Evolutionary conservation across 2,113 vertebrate species (phyloP).

Genomic region (Sinocyclocheilus maitianheensis): DNA sequence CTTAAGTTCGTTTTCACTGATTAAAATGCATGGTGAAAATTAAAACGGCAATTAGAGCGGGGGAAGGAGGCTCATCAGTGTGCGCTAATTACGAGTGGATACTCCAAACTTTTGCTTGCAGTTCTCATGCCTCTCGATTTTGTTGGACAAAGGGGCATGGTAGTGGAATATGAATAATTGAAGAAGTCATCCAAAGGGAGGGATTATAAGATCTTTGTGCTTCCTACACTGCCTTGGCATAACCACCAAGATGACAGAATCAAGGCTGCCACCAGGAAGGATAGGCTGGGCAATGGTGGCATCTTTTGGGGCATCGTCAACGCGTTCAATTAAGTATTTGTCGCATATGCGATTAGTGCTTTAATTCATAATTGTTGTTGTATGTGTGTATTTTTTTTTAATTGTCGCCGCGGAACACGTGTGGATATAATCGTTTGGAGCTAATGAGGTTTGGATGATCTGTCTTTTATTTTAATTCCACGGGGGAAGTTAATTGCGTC

Average conservation of each 20-base stretch:
- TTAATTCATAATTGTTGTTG: conserved; percentile 67
- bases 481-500: conserved; percentile 87
- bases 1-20: conserved; percentile 80
- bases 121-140: conserved; percentile 59
- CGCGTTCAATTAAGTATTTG: conserved; percentile 61
- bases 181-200: conserved; percentile 80
- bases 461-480: conserved; percentile 81
- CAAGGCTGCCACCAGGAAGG: conserved; percentile 66
- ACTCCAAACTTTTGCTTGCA: conserved; percentile 61
- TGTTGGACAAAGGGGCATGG: conserved; percentile 73
- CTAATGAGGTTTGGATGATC: conserved; percentile 97
- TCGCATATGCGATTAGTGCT: conserved; percentile 68
- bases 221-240: conserved; percentile 73
- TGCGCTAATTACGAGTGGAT: conserved; percentile 61
- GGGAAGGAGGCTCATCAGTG: conserved; percentile 65
- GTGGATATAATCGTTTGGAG: conserved; percentile 85
- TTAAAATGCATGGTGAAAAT: conserved; percentile 63
- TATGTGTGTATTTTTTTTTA: conserved; percentile 56
- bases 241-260: conserved; percentile 73
- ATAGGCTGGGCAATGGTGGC: conserved; percentile 75
- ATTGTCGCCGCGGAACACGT: conserved; percentile 80
- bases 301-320: conserved; percentile 85
- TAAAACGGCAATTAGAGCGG: conserved; percentile 67
- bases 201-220: conserved; percentile 80
- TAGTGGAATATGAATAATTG: conserved; percentile 80